Evolutionary conservation across 92 coral and sea anemone genomes (phyloP), one percentile per base, ranked within the genome.

Genomic region (Phymanthus crucifer): DNA sequence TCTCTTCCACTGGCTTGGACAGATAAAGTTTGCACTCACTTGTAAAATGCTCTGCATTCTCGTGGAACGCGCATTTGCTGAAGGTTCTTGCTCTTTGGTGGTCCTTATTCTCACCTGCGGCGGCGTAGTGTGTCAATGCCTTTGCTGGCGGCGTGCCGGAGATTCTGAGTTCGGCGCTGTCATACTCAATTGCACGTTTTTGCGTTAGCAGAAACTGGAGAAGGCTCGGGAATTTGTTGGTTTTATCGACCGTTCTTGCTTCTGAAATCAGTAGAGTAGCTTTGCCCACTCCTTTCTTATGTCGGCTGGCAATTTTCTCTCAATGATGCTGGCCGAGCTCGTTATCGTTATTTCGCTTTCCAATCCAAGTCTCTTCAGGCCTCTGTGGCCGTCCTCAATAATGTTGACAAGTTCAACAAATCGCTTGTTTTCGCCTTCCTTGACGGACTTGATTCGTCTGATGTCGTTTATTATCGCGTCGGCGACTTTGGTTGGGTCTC

Each of bases 251-350:
- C 1, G 24, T 64, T 17, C 79, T 87, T 2, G 52, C 32, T 21
- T 81, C 76, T 14, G 32, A 68, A 72, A 87, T 80, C 6, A n/a
- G n/a, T n/a, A n/a, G n/a, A 87, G 79, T 1, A 66, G 19, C 70
- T 38, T 77, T 19, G 94, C 84, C 94, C 94, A 87, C 52, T 81
- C 83, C 40, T 68, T 56, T 47, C 79, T 71, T 9, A 90, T 40
- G 57, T 83, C 86, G 3, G n/a, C 21, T 61, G 92, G 75, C 43
- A 88, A 66, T 66, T 77, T 77, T n/a, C 71, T 84, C 72, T 80
- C 91, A 6, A 90, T 87, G 7, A 87, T n/a, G 83, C 89, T 88
- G 19, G 84, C 94, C 0, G 92, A 87, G 40, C 91, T 91, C 2
- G 92, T 88, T 21, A 89, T 90, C 8, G 90, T 85, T 13, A 87